Base-by-base conservation (phyloP, 2,888 invertebrate genomes). In the Hemistola chrysoprasaria region DNA sequence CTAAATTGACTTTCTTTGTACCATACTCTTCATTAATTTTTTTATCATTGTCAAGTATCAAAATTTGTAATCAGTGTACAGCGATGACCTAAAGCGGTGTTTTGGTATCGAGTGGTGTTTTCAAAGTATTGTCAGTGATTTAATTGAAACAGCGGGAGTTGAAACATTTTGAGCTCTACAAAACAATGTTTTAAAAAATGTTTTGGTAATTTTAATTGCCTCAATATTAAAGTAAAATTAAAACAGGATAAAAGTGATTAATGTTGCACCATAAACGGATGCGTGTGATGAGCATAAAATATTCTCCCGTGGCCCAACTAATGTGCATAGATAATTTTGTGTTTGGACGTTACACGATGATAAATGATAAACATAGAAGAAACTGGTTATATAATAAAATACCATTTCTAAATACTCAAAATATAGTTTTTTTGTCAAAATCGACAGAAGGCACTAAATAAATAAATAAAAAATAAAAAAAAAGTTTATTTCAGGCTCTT, bases 121-220 rank as follows among this genome's bases (percentile, higher is more conserved):
- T 80, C 71, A 63, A 80, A 81, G 82, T 82, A 87, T 84, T 87
- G 87, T 86, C 82, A 81, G 86, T 79, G 79, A 77, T 83, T 83
- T 87, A 88, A 88, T 87, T 86, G 87, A 87, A 88, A 88, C 88
- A 87, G 88, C 87, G 65, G 87, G 87, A 74, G 81, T 63, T 75
- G 50, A 61, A 56, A 55, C 64, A 16, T 16, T 16, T 16, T 4
- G 16, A 16, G 3, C 16, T 16, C 16, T 16, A 16, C 16, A 16
- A 84, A 83, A 83, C 82, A 85, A 81, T 79, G 80, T 82, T 86
- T 82, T 78, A 86, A 83, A 80, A 71, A 70, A 68, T 71, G 62
- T 74, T 77, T 73, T 72, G 72, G 70, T 79, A 72, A 57, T 65
- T 79, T 78, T 84, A 85, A 85, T 86, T 82, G 82, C 75, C 71